Evolutionary conservation across 2,888 invertebrate species (phyloP), one percentile per base, ranked within the genome.

Genomic region (Galerucella calmariensis): DNA sequence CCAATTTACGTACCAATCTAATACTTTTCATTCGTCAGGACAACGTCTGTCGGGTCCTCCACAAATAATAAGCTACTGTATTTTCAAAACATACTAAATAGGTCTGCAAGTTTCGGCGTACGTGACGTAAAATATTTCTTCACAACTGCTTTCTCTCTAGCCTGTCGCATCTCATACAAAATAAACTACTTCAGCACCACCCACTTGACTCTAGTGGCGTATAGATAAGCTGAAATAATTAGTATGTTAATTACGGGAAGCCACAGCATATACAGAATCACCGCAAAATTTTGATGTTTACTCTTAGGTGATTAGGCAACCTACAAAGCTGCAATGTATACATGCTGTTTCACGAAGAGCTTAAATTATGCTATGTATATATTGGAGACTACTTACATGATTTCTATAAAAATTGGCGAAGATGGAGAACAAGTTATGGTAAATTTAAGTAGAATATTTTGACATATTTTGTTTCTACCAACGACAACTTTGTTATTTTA

Each of bases 231-330:
- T n/a, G n/a, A 41, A 41, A 41, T 62, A 62, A 62, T 62, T 41
- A 62, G 62, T 62, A 41, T 62, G 61, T 14, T 61, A 61, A 61
- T 61, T 41, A n/a, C 35, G 1, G 35, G n/a, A n/a, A 27, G 35
- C 62, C 62, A 16, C 62, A 62, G n/a, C 62, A 41, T 35, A 14
- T 41, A 41, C 62, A 62, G 62, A 35, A 62, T 62, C 62, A 62
- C 35, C 35, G 35, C 62, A 8, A 10, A 62, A 62, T 41, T 41
- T 2, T n/a, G n/a, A 62, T 62, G 62, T 62, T 62, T 62, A 62
- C 62, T 2, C n/a, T 62, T 10, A 8, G 41, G 41, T 41, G 62
- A 62, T 62, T 62, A 62, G 62, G n/a, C 35, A 41, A 62, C 35
- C 35, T 10, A 35, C 62, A 41, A 41, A 62, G 56, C 56, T 10